Evolutionary conservation across 2,888 invertebrate genomes (phyloP).

Genomic region (Danaus chrysippus): DNA sequence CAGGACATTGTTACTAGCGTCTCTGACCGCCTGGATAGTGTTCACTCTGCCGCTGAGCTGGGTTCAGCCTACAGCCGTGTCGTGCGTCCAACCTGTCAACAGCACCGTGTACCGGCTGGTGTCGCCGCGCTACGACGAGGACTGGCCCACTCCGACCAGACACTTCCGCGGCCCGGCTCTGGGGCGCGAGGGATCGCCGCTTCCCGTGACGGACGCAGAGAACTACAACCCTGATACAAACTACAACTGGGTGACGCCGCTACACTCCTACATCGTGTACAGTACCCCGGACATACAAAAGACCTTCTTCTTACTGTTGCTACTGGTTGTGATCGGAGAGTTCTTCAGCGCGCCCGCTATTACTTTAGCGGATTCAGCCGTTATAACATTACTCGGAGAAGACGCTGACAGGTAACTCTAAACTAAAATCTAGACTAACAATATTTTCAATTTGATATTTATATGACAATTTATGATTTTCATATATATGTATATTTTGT

Average conservation of each 20-base stretch:
- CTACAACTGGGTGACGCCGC: constrained; percentile 90
- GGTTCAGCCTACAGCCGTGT: constrained; percentile 94
- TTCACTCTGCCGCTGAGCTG: constrained; percentile 98
- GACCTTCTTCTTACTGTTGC: constrained; percentile 94
- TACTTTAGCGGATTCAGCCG: constrained; percentile 95
- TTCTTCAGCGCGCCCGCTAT: constrained; percentile 98
- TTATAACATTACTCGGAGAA: constrained; percentile 92
- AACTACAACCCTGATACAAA: constrained; percentile 86
- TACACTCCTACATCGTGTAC: constrained; percentile 96
- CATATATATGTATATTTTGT: no score
- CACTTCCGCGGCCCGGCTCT: constrained; percentile 50
- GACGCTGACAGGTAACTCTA: constrained; percentile 83
- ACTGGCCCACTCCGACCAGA: constrained; percentile 40
- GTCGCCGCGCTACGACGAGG: constrained; percentile 74
- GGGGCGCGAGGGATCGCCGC: constrained; percentile 80
- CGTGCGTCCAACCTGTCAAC: constrained; percentile 84
- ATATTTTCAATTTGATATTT: no score
- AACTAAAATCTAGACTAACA: no score
- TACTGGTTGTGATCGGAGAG: constrained; percentile 97
- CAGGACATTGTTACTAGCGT: constrained; percentile 91
- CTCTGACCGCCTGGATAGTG: constrained; percentile 96
- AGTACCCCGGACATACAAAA: constrained; percentile 93
- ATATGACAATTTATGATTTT: no score
- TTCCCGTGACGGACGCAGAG: constrained; percentile 85
- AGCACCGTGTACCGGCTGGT: constrained; percentile 81